These are phyloP conservation scores for Dermolepida albohirtum DNA, from an alignment of 2,888 invertebrate genomes.

Conservation along the genomic window DNA sequence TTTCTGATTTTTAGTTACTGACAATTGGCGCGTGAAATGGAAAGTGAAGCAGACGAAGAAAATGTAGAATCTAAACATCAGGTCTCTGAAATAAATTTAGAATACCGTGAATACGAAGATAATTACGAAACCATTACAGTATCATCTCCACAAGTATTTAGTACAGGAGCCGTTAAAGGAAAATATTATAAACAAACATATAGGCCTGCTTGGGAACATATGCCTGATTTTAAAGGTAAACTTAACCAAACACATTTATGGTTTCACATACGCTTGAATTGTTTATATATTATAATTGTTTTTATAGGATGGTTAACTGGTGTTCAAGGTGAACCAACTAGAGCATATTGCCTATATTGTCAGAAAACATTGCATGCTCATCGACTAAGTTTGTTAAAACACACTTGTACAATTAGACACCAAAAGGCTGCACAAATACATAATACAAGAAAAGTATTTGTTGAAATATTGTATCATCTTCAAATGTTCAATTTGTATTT, in stretches of 20 bases:
- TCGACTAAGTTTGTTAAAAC: conserved; percentile 70
- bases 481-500: conserved; percentile 6
- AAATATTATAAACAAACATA: conserved; percentile 70
- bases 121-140: conserved; percentile 52
- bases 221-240: conserved; percentile 71
- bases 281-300: not conserved
- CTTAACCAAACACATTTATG: not conserved
- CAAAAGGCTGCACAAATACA: conserved; percentile 66
- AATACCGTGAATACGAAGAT: conserved; percentile 46
- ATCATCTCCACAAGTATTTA: conserved; percentile 48
- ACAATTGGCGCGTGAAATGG: conserved; percentile 51
- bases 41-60: conserved; percentile 50
- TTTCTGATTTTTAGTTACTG: conserved; percentile 50
- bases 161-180: conserved; percentile 52
- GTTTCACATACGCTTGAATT: not conserved
- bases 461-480: not conserved
- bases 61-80: conserved; percentile 47
- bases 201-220: conserved; percentile 70
- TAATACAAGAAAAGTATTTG: conserved; percentile 55
- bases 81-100: conserved; percentile 44
- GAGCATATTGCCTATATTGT: conserved; percentile 71
- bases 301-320: conserved; percentile 68
- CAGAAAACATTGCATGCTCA: conserved; percentile 72
- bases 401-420: conserved; percentile 71
- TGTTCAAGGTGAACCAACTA: conserved; percentile 68